Evolutionary conservation across 2,797 vertebrate species (phyloP).

Genomic region (Sebastes hopkinsi): DNA sequence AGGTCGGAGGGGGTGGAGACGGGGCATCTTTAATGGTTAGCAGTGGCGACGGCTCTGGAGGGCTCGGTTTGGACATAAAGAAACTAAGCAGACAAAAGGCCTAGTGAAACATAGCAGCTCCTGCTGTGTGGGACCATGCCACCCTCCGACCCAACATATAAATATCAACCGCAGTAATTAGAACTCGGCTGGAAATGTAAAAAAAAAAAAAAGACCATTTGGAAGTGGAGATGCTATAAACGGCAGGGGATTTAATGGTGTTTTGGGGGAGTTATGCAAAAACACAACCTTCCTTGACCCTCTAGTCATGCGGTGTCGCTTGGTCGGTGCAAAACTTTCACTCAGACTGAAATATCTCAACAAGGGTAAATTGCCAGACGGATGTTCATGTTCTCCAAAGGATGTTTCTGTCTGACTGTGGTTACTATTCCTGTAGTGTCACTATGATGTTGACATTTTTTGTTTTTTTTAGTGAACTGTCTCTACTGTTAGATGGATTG

Average conservation of each 20-base stretch:
- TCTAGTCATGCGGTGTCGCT: neutral
- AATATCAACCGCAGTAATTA: constrained; percentile 65
- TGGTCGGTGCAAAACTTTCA: neutral
- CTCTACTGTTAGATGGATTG: neutral
- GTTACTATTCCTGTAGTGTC: neutral
- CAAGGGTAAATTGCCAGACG: neutral
- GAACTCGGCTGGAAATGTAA: constrained; percentile 57
- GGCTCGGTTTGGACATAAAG: constrained; percentile 47
- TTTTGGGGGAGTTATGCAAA: constrained; percentile 49
- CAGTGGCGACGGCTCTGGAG: constrained; percentile 27
- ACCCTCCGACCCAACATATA: constrained; percentile 44
- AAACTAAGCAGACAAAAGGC: constrained; percentile 54
- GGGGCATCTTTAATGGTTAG: constrained; percentile 54
- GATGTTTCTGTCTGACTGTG: neutral
- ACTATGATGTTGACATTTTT: neutral
- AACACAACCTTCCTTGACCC: constrained; percentile 27
- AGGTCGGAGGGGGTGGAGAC: constrained; percentile 26
- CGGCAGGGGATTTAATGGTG: constrained; percentile 56
- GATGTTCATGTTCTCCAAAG: neutral
- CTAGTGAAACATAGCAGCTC: constrained; percentile 41
- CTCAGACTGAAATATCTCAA: neutral
- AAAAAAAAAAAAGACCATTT: constrained; percentile 37
- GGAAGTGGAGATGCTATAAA: constrained; percentile 51
- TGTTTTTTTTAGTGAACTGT: neutral
- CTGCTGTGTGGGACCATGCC: constrained; percentile 38